Percentiles rank a stretch among this genome's conserved stretches.
Evolutionary conservation across 2,113 vertebrate species (phyloP).

Genomic region (Damaliscus lunatus): DNA sequence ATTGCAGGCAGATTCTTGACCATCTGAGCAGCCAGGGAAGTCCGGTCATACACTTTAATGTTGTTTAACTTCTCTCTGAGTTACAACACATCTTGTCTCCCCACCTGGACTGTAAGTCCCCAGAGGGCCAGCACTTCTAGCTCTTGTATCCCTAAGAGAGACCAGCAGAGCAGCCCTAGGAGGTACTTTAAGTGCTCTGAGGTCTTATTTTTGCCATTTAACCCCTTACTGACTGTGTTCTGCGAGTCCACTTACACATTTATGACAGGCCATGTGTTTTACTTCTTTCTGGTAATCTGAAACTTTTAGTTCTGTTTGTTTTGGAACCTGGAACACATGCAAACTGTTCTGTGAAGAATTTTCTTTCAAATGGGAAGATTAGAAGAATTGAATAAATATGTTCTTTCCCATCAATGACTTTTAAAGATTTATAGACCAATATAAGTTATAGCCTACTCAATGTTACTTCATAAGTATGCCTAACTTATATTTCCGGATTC

Average conservation of each 20-base stretch:
- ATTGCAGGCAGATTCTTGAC: neutral
- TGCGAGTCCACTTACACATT: neutral
- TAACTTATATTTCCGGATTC: neutral
- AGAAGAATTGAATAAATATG: neutral
- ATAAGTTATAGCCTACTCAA: neutral
- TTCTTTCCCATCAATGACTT: neutral
- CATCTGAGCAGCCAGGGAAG: neutral
- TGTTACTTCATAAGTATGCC: neutral
- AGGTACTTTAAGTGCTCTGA: neutral
- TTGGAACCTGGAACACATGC: constrained; percentile 63
- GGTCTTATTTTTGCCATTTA: neutral
- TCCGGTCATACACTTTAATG: neutral
- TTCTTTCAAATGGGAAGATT: constrained; percentile 75
- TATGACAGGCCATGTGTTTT: neutral
- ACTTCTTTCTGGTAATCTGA: constrained; percentile 58
- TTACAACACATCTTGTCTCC: neutral
- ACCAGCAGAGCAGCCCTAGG: neutral
- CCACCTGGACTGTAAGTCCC: neutral
- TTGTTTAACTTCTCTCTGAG: neutral
- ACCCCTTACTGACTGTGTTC: neutral
- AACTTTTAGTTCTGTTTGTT: constrained; percentile 68
- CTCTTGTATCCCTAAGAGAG: neutral
- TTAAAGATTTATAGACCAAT: neutral
- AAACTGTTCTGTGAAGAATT: constrained; percentile 68
- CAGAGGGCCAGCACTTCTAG: neutral